These are phyloP conservation scores for Chloebia gouldiae DNA, from an alignment of 2,113 vertebrate genomes.

Conservation along the genomic window DNA sequence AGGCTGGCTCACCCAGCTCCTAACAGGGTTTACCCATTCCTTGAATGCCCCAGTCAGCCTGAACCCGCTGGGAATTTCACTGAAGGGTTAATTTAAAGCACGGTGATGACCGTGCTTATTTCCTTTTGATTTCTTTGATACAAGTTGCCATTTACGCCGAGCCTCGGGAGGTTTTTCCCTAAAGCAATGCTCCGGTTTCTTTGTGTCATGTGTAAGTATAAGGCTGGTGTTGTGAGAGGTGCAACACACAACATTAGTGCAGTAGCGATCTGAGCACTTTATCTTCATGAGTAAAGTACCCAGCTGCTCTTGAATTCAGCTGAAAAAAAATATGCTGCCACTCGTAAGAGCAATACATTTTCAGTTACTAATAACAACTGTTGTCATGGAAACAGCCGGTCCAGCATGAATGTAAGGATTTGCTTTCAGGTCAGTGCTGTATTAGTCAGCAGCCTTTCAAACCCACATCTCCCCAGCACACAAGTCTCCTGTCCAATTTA, in stretches of 20 bases:
- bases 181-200: not conserved
- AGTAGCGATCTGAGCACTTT: constrained; percentile 39
- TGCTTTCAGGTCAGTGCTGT: constrained; percentile 77
- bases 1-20: not conserved
- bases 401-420: constrained; percentile 75
- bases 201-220: not conserved
- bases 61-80: not conserved
- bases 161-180: not conserved
- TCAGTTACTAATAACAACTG: constrained; percentile 77
- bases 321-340: constrained; percentile 66
- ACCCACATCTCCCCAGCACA: constrained; percentile 56
- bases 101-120: not conserved
- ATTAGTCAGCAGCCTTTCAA: constrained; percentile 76
- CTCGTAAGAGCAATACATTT: constrained; percentile 75
- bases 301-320: constrained; percentile 70
- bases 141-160: not conserved
- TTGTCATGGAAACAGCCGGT: constrained; percentile 75
- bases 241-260: constrained; percentile 33
- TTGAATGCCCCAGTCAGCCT: not conserved
- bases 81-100: constrained; percentile 39
- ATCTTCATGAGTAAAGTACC: constrained; percentile 65
- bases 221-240: constrained; percentile 26
- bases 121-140: constrained; percentile 14
- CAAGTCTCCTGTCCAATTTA: constrained; percentile 62
- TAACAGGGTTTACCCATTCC: not conserved